Base-by-base conservation (phyloP, 1,140 invertebrate species). In the Mylabris phalerata region DNA sequence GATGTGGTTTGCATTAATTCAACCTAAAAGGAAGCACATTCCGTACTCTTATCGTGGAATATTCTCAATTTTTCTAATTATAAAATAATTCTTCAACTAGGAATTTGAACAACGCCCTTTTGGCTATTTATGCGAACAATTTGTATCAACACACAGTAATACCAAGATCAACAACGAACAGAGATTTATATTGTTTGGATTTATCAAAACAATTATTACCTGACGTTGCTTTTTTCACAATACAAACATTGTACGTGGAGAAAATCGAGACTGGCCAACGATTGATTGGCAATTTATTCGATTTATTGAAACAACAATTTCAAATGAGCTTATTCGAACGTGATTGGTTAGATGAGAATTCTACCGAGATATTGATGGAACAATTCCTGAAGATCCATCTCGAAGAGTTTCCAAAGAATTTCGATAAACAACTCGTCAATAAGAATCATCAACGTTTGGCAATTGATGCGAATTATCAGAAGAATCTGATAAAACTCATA, bases 61-160 rank as follows among this genome's bases (percentile, higher is more conserved):
- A 27, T 11, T 47, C 3, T 41, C 11, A 25, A 48, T 6, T 52
- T 27, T 48, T 13, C 13, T 54, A 48, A 41, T 54, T 55, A 49
- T 60, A 39, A 27, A 5, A 5, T 3, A 32, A 32, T 32, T 32
- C 19, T 32, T 32, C 32, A 32, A 32, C 32, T 19, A 59, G 61
- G 48, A 39, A 50, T 25, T 38, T 66, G 10, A 55, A 61, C 25
- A 61, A 61, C 11, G 51, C 55, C 2, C 45, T 66, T 9, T 19
- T 66, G 9, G 27, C 59, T 38, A 57, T 66, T 3, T 61, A 60
- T 39, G 57, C 59, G 3, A 38, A 57, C 39, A 50, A 59, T 40
- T 50, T 66, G n/a, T 66, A 46, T 40, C 48, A 61, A 40, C 57
- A 57, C 42, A 55, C 56, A 25, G 64, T 66, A 9, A 11, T 62